A percentile compares a stretch with the other conserved stretches of the same genome.
These are phyloP conservation scores for Bemisia tabaci DNA, from an alignment of 1,140 invertebrate species.

Conservation along the genomic window DNA sequence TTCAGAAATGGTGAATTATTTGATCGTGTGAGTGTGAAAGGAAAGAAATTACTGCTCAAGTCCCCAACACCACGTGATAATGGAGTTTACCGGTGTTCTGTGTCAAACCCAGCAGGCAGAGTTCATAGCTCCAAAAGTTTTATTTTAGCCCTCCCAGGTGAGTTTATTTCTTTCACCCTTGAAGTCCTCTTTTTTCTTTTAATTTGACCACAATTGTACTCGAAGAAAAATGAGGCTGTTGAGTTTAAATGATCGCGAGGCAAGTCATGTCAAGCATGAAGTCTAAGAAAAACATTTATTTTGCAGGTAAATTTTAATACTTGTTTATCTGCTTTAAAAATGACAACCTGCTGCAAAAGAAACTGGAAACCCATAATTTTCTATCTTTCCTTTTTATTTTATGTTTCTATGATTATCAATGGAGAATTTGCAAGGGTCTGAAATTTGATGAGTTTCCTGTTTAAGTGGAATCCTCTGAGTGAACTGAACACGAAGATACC, in stretches of 20 bases:
- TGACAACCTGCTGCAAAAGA: too few relatives aligned
- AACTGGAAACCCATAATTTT: too few relatives aligned
- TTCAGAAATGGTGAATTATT: slow-evolving; percentile 48
- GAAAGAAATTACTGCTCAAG: slow-evolving; percentile 47
- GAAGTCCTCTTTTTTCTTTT: neutral
- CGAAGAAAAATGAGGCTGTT: too few relatives aligned
- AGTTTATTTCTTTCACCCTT: slow-evolving; percentile 21
- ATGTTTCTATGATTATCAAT: neutral
- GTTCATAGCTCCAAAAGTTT: slow-evolving; percentile 41
- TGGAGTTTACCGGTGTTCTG: slow-evolving; percentile 53
- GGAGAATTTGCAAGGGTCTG: neutral
- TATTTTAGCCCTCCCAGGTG: slow-evolving; percentile 40
- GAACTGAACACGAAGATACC: too few relatives aligned
- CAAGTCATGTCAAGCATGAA: too few relatives aligned
- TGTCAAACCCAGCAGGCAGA: slow-evolving; percentile 46
- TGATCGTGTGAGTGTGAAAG: slow-evolving; percentile 43
- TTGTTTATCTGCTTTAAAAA: too few relatives aligned
- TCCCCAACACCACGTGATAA: slow-evolving; percentile 45
- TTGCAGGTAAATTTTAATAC: too few relatives aligned
- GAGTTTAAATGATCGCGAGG: too few relatives aligned
- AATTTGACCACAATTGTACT: neutral
- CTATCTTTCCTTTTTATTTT: too few relatives aligned
- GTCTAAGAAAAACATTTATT: too few relatives aligned
- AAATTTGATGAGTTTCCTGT: too few relatives aligned
- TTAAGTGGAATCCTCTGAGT: too few relatives aligned